Percentiles rank a stretch among this genome's conserved stretches.
phyloP scores from a whole-genome alignment of 2,797 vertebrate genomes.

The Fundulus diaphanus region DNA sequence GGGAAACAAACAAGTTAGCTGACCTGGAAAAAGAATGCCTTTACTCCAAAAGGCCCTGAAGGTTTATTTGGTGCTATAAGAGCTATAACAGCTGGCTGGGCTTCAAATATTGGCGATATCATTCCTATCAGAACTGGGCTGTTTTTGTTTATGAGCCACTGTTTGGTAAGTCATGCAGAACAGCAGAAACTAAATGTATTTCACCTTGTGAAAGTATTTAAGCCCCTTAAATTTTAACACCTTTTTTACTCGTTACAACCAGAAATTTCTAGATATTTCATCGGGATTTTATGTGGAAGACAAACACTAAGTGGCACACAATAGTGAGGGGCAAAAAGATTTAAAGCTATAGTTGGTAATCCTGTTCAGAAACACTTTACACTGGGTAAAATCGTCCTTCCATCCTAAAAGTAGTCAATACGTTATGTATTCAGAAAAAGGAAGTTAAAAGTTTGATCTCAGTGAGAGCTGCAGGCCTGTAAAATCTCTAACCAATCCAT shows the following conservation, averaged over 20 bases:
- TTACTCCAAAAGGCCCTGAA: slow-evolving; percentile 41
- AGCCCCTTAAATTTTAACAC: not conserved
- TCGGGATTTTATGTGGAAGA: not conserved
- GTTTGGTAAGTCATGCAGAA: slow-evolving; percentile 7
- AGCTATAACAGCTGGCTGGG: slow-evolving; percentile 21
- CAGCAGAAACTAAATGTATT: not conserved
- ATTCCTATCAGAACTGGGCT: slow-evolving; percentile 24
- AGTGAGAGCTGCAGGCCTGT: no score
- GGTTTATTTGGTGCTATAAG: slow-evolving; percentile 53
- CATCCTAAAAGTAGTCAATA: no score
- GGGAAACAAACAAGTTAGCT: slow-evolving; percentile 63
- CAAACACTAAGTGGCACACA: not conserved
- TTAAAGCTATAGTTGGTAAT: no score
- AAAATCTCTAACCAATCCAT: no score
- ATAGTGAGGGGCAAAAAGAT: not conserved
- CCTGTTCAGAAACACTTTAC: no score
- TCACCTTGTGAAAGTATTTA: not conserved
- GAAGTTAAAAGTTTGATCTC: no score
- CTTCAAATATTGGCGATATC: slow-evolving; percentile 30
- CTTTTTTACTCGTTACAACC: not conserved
- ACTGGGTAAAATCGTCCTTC: no score
- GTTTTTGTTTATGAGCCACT: slow-evolving; percentile 20
- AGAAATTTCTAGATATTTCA: not conserved
- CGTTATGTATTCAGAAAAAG: no score
- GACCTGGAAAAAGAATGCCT: slow-evolving; percentile 76